Conservation (phyloP, 2,888 invertebrate species). For the Ptilodon capucinus region DNA sequence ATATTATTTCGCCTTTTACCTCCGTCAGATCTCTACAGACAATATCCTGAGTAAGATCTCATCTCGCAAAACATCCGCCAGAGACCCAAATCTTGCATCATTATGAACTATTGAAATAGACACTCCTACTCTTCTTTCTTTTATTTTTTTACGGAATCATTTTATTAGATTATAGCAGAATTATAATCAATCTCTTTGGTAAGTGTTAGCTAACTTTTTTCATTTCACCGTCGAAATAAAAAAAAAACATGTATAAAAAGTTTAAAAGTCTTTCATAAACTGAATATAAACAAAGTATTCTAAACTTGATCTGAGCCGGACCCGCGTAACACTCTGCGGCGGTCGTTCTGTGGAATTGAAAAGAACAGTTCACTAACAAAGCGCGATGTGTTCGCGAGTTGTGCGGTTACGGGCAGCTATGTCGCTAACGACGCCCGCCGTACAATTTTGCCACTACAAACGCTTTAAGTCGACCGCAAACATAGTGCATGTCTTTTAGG, state of each 20-base stretch:
- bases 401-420: slow-evolving; percentile 11
- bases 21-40: slow-evolving; percentile 13
- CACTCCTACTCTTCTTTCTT: too few relatives aligned
- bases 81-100: too few relatives aligned
- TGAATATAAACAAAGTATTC: neutral
- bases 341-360: slow-evolving; percentile 42
- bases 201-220: too few relatives aligned
- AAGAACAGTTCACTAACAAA: slow-evolving; percentile 55
- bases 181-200: too few relatives aligned
- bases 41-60: neutral
- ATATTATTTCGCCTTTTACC: slow-evolving; percentile 33
- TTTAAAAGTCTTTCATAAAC: neutral
- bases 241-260: too few relatives aligned
- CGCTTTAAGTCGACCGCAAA: neutral
- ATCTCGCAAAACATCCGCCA: neutral
- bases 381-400: slow-evolving; percentile 38
- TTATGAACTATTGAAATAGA: too few relatives aligned
- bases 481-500: neutral
- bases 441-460: neutral
- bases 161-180: too few relatives aligned
- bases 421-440: slow-evolving; percentile 38
- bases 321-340: slow-evolving; percentile 1
- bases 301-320: neutral
- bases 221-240: too few relatives aligned
- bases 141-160: too few relatives aligned